Evolutionary conservation across 64 coral and sea anemone genomes (phyloP).

Genomic region (Pocillopora damicornis): DNA sequence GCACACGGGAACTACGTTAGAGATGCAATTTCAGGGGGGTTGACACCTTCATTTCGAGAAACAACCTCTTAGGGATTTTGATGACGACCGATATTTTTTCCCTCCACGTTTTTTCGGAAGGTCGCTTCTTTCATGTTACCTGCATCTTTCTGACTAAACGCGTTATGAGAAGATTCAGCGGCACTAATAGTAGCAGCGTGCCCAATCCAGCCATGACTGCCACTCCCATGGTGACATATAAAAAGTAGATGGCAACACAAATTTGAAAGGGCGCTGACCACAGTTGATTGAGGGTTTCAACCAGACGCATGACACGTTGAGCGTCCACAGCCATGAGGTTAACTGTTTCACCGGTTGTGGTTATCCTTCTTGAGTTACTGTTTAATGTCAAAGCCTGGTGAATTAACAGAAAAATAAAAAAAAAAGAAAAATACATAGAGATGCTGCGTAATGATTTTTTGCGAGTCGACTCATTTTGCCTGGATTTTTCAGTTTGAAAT

Average conservation of each 20-base stretch:
- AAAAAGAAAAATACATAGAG: background rate
- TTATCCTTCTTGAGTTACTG: constrained; percentile 23
- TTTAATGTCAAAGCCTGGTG: constrained; percentile 33
- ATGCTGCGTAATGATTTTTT: no score
- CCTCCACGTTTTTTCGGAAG: no score
- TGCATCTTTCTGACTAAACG: constrained; percentile 44
- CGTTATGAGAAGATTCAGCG: constrained; percentile 48
- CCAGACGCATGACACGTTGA: constrained; percentile 38
- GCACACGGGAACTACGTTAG: no score
- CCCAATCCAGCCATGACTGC: constrained; percentile 50
- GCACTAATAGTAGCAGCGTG: constrained; percentile 48
- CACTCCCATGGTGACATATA: constrained; percentile 60
- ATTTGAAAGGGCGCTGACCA: constrained; percentile 68
- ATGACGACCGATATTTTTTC: background rate
- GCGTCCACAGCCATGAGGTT: constrained; percentile 65
- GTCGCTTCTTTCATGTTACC: constrained; percentile 2
- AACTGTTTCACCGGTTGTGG: constrained; percentile 59
- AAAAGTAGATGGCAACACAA: constrained; percentile 52
- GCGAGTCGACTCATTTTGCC: no score
- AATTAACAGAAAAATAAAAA: background rate
- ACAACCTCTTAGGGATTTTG: background rate
- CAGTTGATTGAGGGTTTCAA: constrained; percentile 33
- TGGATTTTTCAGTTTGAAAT: no score
- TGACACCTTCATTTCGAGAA: background rate
- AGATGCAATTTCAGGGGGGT: no score